Base-by-base conservation (phyloP, 2,797 vertebrate genomes). In the Choloepus didactylus region DNA sequence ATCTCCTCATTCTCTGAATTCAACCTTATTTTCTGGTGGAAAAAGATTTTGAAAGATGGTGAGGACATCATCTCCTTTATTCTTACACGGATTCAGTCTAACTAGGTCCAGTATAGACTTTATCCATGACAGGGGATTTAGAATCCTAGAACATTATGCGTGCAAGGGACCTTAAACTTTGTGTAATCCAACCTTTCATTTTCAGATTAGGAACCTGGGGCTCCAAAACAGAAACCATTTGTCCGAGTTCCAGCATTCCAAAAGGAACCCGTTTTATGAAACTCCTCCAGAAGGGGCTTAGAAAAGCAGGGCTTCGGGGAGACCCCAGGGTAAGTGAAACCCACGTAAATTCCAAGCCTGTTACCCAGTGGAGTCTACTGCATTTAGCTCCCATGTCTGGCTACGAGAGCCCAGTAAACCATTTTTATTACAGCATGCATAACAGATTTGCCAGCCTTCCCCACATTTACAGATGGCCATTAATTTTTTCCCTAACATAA, bases 341-440 rank as follows among this genome's bases (percentile, higher is more conserved):
- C 16, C 38, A 82, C 2, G 3, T 93, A 41, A 56, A 77, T 95
- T 80, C 88, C 80, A 82, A 19, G 83, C 93, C 38, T 92, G 87
- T 72, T 95, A 87, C 77, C 82, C 88, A 64, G 67, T 8, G 89
- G 69, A 89, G 88, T 38, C 84, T 84, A 91, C 75, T 67, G 94
- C 81, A 91, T 92, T 98, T 97, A 97, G 94, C 97, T 98, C 93
- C 97, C 93, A 83, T 4, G 0, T 97, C 97, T 97, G 92, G 96
- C 96, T 97, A 81, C 0, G 0, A 97, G 92, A 96, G 96, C 91
- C 96, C 95, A 98, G 98, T 98, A 98, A 98, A 98, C 92, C 96
- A 98, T 98, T 98, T 98, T 98, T 98, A 98, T 98, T 98, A 75
- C 97, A 97, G 93, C 93, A 96, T 51, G 96, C 70, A 97, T 97